phyloP scores from a whole-genome alignment of 2,113 vertebrate genomes.

The Mixornis gularis region DNA sequence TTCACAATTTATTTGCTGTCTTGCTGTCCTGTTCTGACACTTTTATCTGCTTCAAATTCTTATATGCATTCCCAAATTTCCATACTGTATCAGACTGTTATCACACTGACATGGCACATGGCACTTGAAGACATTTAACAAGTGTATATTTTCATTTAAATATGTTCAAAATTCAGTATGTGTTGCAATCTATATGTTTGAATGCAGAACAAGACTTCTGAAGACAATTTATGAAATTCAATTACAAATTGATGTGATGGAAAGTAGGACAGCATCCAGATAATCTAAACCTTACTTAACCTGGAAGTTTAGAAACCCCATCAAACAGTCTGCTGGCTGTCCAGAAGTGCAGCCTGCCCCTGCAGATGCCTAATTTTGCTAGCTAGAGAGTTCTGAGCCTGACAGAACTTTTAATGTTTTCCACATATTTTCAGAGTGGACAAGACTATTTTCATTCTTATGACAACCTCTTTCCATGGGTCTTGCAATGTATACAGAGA shows the following conservation, averaged over 20 bases:
- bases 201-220: not conserved
- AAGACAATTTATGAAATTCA: not conserved
- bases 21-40: not conserved
- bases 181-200: not conserved
- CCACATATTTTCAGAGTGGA: not conserved
- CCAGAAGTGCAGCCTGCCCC: not conserved
- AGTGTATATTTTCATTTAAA: not conserved
- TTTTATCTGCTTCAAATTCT: not conserved
- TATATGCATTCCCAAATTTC: not conserved
- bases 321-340: not conserved
- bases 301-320: not conserved
- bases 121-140: not conserved
- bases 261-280: not conserved
- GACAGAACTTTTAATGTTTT: not conserved
- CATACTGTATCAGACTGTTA: not conserved
- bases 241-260: not conserved
- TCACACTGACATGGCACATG: not conserved
- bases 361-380: not conserved
- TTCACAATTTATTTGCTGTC: not conserved
- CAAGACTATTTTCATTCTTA: not conserved
- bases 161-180: not conserved
- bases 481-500: not conserved
- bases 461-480: not conserved
- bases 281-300: not conserved
- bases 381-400: not conserved